Base-by-base conservation (phyloP, 2,888 invertebrate species). In the Melinaea marsaeus region DNA sequence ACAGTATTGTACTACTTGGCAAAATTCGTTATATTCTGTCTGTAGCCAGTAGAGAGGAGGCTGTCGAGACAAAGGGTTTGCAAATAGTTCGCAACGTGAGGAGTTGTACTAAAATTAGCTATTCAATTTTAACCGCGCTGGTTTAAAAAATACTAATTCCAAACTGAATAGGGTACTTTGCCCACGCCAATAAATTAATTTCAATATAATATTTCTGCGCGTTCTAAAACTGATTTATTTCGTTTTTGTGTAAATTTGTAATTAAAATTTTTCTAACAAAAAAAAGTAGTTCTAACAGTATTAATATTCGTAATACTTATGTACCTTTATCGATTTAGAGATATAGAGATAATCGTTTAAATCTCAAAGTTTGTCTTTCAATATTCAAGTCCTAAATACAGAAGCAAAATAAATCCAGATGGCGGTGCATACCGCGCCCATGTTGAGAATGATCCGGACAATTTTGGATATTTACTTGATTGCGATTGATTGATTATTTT, bases 401-500 rank as follows among this genome's bases (percentile, higher is more conserved):
- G 78, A 7, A 80, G 80, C 63, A 75, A 79, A 70, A 71, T 80
- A 0, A 77, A 85, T 2, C 83, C 86, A 35, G 94, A 94, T 79
- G 94, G 93, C n/a, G 93, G 94, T 42, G 91, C 93, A 0, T 94
- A 94, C 82, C 91, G 93, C 67, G 95, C 94, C 74, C 91, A 94
- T 59, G 93, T 93, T 0, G 94, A 94, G 74, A 95, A 95, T 77
- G 91, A 89, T 0, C 83, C 93, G 2, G 94, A 94, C 2, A n/a
- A 94, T 75, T 86, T 94, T 94, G 81, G 92, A 93, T 51, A 32
- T 51, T 32, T 22, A 11, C 6, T 51, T 7, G 4, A 5, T 51
- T 51, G 32, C 3, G 3, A n/a, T n/a, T n/a, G n/a, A n/a, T n/a
- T n/a, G n/a, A n/a, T n/a, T n/a, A n/a, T n/a, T n/a, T n/a, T n/a